Conservation (phyloP, 2,113 vertebrate genomes). For the Cairina moschata region DNA sequence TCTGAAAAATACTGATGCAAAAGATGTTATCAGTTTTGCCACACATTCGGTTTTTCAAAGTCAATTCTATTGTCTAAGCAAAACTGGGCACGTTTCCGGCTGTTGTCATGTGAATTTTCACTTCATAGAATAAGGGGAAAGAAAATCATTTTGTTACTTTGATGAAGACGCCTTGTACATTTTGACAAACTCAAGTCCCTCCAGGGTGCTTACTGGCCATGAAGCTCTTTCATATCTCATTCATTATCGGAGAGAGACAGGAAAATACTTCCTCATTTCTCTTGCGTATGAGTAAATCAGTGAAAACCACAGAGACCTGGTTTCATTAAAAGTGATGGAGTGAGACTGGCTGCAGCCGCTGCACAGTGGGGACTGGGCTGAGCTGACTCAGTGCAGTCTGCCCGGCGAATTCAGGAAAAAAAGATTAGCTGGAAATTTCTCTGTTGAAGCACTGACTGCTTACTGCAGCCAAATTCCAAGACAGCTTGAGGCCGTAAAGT, state of each 20-base stretch:
- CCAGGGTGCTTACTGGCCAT: conserved; percentile 75
- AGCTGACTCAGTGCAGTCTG: conserved; percentile 65
- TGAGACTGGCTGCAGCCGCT: conserved; percentile 64
- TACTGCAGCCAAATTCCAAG: conserved; percentile 43
- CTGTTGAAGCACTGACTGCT: conserved; percentile 44
- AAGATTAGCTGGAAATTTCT: conserved; percentile 61
- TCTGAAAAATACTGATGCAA: conserved; percentile 13
- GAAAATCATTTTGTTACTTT: conserved; percentile 68
- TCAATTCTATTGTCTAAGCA: conserved; percentile 49
- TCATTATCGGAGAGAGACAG: conserved; percentile 70
- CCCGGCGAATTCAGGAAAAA: conserved; percentile 23
- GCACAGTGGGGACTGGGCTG: conserved; percentile 32
- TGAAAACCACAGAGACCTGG: conserved; percentile 63
- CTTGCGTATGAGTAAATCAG: conserved; percentile 72
- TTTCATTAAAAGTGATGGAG: conserved; percentile 77
- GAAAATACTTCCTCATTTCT: conserved; percentile 70
- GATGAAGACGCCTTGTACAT: conserved; percentile 63
- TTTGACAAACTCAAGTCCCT: conserved; percentile 73
- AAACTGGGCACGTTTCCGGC: conserved; percentile 43
- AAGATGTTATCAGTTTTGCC: conserved; percentile 37
- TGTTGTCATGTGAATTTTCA: conserved; percentile 57
- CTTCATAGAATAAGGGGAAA: conserved; percentile 24
- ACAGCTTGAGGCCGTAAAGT: conserved; percentile 43
- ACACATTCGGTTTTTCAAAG: background rate
- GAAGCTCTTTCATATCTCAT: conserved; percentile 77